A percentile compares a stretch with the other conserved stretches of the same genome.
Evolutionary conservation across 1,140 invertebrate species (phyloP).

Genomic region (Ectropis grisescens): DNA sequence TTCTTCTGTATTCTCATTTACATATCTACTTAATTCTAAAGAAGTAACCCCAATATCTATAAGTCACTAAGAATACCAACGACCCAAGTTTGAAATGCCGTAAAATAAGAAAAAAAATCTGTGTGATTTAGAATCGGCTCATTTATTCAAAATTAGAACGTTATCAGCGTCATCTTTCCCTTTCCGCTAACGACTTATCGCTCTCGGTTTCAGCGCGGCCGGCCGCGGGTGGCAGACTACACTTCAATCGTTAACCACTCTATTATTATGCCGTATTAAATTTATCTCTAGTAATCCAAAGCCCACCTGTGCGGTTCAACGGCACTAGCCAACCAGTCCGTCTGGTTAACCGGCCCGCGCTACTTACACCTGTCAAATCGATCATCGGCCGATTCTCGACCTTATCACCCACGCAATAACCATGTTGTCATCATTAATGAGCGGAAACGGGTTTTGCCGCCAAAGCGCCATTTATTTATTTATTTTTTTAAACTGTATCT

Average conservation of each 20-base stretch:
- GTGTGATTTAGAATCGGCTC: too few species aligned
- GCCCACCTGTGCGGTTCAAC: slow-evolving; percentile 60
- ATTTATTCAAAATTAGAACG: too few species aligned
- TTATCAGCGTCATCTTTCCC: too few species aligned
- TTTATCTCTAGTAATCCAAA: slow-evolving; percentile 62
- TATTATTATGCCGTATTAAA: slow-evolving; percentile 60
- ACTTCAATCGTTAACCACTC: slow-evolving; percentile 33
- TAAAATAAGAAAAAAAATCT: too few species aligned
- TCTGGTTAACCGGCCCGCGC: slow-evolving; percentile 49
- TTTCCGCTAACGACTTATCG: neutral
- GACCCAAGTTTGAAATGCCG: too few species aligned
- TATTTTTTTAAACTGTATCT: slow-evolving; percentile 52
- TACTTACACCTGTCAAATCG: slow-evolving; percentile 42
- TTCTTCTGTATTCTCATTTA: too few species aligned
- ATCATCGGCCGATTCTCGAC: slow-evolving; percentile 32
- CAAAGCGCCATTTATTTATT: slow-evolving; percentile 46
- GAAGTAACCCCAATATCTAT: too few species aligned
- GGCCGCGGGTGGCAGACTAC: slow-evolving; percentile 9
- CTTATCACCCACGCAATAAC: slow-evolving; percentile 25
- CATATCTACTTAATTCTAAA: too few species aligned
- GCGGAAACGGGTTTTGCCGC: slow-evolving; percentile 24
- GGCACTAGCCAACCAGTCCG: slow-evolving; percentile 56
- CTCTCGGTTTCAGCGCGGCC: slow-evolving; percentile 31
- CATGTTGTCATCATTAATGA: slow-evolving; percentile 6
- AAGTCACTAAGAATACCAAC: too few species aligned